phyloP scores from a whole-genome alignment of 2,888 invertebrate genomes.

The Drosophila nr. perissopoda region DNA sequence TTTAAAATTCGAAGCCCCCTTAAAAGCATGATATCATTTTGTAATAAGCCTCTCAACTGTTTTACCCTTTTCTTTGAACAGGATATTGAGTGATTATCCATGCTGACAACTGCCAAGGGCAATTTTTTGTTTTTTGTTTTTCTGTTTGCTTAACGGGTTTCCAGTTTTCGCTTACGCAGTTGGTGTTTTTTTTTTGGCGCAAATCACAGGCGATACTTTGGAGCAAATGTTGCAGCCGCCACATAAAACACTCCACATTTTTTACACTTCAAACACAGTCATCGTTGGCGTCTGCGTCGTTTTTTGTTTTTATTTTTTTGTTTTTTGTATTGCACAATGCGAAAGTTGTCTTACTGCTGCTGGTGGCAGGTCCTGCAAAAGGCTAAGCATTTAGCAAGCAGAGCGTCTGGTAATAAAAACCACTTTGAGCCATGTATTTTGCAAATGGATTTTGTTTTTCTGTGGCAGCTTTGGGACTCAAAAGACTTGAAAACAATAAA shows the following conservation, averaged over 20 bases:
- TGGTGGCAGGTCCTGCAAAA: conserved; percentile 16
- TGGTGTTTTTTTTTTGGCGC: conserved; percentile 47
- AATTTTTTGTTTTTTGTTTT: background rate
- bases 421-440: conserved; percentile 33
- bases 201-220: conserved; percentile 53
- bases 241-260: conserved; percentile 23
- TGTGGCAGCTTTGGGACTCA: conserved; percentile 16
- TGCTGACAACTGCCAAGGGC: conserved; percentile 25
- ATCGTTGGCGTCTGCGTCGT: background rate
- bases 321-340: conserved; percentile 19
- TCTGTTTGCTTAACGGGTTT: conserved; percentile 3
- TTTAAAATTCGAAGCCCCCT: conserved; percentile 8
- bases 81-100: conserved; percentile 33
- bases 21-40: conserved; percentile 19
- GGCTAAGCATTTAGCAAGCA: conserved; percentile 43
- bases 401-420: conserved; percentile 24
- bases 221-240: conserved; percentile 47
- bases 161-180: conserved; percentile 1
- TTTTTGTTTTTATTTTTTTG: background rate
- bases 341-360: conserved; percentile 44
- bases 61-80: conserved; percentile 9
- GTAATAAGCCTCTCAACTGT: conserved; percentile 6
- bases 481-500: conserved; percentile 20
- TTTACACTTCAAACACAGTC: conserved; percentile 12
- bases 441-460: conserved; percentile 43